Base-by-base conservation (phyloP, 2,797 vertebrate species). In the Chelmon rostratus region DNA sequence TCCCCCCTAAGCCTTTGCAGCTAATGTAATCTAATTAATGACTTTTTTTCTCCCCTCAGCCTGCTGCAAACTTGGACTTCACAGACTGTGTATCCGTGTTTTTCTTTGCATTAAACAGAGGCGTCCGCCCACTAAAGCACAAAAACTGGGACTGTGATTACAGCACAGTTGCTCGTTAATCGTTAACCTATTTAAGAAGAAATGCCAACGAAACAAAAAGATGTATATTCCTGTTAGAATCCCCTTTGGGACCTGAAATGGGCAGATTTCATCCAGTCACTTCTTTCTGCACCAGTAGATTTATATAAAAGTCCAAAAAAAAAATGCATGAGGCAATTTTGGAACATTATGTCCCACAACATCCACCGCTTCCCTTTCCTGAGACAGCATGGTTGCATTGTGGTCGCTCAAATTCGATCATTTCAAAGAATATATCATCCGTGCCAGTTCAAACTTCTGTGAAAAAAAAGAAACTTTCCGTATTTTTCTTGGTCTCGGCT, bases 1-100 rank as follows among this genome's bases (percentile, higher is more conserved):
- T 96, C 94, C 94, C 40, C 69, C 40, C 82, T 94, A 92, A 95
- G 90, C 94, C 91, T 93, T 90, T 91, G 83, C 85, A 90, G 91
- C 87, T 90, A 91, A 92, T 90, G 90, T 95, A 95, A 95, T 95
- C 94, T 93, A 96, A 96, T 96, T 95, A 94, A 93, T 91, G 87
- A 92, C 88, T 89, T 87, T 86, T 88, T 84, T 76, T 80, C 73
- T 64, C 68, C 78, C 44, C 66, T 50, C 61, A 77, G 82, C 80
- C 66, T 71, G 64, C 82, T 78, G 57, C 80, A 88, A 90, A 93
- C 76, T 59, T 76, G 54, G 87, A 85, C 82, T 75, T 72, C 64
- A 37, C 74, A 76, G 47, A 66, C 82, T 59, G 8, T 53, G 62
- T 54, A 52, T 54, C 62, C n/a, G 7, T 61, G 69, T 84, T 53